phyloP scores from a whole-genome alignment of 2,113 vertebrate genomes.

The Dromiciops gliroides region DNA sequence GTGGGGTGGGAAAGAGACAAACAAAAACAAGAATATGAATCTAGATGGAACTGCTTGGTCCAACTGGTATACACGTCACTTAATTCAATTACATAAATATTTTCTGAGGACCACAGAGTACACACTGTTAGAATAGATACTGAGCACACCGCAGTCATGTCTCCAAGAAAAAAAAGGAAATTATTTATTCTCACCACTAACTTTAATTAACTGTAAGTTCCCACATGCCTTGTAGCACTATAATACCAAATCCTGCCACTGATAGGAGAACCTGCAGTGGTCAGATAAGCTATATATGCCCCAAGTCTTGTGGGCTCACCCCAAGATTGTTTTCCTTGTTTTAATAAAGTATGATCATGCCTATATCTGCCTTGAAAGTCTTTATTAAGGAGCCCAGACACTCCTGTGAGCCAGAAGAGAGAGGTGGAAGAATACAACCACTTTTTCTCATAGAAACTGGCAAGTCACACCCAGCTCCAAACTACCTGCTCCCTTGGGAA shows the following conservation, averaged over 20 bases:
- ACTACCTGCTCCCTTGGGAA: neutral
- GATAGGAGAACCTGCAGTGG: neutral
- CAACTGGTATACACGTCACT: neutral
- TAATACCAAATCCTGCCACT: neutral
- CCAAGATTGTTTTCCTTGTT: neutral
- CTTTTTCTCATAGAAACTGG: neutral
- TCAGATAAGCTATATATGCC: neutral
- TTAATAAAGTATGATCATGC: neutral
- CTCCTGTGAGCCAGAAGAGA: neutral
- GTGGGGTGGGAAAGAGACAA: neutral
- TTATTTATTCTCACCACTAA: neutral
- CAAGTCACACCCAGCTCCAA: neutral
- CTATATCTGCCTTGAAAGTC: neutral
- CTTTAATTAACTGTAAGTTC: neutral
- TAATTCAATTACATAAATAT: neutral
- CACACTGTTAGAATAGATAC: accelerated
- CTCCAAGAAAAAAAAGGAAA: neutral
- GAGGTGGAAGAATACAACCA: neutral
- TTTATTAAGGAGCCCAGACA: neutral
- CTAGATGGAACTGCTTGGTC: neutral
- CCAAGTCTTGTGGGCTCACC: neutral
- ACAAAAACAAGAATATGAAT: neutral
- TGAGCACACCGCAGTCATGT: neutral
- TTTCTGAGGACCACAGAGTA: accelerated
- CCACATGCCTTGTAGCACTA: neutral